Conservation (phyloP, 2,797 vertebrate genomes). For the Discoglossus pictus region DNA sequence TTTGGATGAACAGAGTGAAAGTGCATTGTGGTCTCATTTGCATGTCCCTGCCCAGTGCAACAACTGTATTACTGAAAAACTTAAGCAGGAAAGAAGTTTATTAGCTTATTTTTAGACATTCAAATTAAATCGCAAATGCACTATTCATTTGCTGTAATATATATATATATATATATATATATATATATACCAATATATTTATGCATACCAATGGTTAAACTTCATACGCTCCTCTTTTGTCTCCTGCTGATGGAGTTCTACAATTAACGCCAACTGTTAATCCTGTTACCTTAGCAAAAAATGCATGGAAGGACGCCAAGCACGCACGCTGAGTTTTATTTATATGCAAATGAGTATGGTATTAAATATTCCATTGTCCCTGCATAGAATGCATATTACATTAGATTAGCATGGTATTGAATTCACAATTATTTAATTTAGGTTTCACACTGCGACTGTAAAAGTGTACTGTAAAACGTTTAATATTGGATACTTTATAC, state of each 20-base stretch:
- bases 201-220: constrained; percentile 29
- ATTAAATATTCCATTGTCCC: constrained; percentile 15
- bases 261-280: constrained; percentile 37
- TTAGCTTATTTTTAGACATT: too few relatives aligned
- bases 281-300: constrained; percentile 33
- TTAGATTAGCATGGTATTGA: neutral
- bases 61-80: too few relatives aligned
- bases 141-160: too few relatives aligned
- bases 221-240: constrained; percentile 13
- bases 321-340: constrained; percentile 1
- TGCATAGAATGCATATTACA: constrained; percentile 1
- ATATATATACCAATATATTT: too few relatives aligned
- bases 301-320: constrained; percentile 15
- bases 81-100: too few relatives aligned
- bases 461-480: too few relatives aligned
- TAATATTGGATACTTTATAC: too few relatives aligned
- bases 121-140: too few relatives aligned
- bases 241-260: constrained; percentile 1
- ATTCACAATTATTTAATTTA: constrained; percentile 6
- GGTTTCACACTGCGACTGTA: neutral
- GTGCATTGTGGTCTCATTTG: too few relatives aligned
- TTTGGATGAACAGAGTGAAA: too few relatives aligned
- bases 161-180: too few relatives aligned
- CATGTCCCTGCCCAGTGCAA: too few relatives aligned
- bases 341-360: constrained; percentile 15